Conservation (phyloP, 2,797 vertebrate species). For the Enteromius anoplus region DNA sequence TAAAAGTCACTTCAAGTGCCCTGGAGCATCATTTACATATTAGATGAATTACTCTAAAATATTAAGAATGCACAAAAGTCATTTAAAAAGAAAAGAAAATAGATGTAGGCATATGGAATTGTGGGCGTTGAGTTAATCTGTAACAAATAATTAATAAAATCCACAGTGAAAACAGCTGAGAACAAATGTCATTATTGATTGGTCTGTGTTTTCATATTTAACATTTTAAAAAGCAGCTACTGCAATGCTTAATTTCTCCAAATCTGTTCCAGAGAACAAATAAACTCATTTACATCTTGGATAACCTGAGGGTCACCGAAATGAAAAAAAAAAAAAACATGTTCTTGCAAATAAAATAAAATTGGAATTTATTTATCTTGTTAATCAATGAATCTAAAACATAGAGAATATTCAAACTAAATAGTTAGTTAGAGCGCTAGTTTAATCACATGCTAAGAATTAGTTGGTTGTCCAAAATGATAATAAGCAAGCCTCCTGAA, state of each 20-base stretch:
- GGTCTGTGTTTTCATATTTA: constrained; percentile 7
- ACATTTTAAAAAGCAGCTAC: background rate
- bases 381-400: background rate
- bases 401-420: background rate
- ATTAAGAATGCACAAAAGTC: background rate
- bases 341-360: background rate
- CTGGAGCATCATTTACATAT: background rate
- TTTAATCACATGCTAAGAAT: background rate
- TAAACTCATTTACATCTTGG: background rate
- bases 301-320: background rate
- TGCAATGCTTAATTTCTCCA: background rate
- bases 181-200: constrained; percentile 7
- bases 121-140: background rate
- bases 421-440: background rate
- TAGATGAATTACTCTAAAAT: background rate
- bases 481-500: background rate
- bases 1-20: background rate
- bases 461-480: background rate
- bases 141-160: background rate
- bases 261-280: background rate
- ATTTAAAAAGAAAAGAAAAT: background rate
- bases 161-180: background rate
- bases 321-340: background rate
- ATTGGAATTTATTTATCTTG: background rate
- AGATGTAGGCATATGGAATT: background rate